A percentile compares a stretch with the other conserved stretches of the same genome.
phyloP scores from a whole-genome alignment of 2,888 invertebrate genomes.

The Agriotes lineatus region DNA sequence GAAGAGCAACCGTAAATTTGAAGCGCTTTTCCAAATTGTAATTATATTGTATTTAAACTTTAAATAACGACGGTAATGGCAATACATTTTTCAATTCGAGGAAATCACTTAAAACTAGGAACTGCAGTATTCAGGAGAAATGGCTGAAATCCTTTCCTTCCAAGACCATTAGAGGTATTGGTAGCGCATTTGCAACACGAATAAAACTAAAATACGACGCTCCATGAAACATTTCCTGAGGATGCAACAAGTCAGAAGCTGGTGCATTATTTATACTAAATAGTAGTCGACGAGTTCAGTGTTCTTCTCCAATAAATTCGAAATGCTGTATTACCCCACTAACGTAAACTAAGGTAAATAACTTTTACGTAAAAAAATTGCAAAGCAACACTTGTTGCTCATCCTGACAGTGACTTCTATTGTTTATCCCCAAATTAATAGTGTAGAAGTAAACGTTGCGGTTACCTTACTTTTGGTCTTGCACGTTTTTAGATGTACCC shows the following conservation, averaged over 20 bases:
- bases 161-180: neutral
- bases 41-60: too few relatives aligned
- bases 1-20: too few relatives aligned
- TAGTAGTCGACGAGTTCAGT: neutral
- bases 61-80: too few relatives aligned
- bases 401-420: too few relatives aligned
- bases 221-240: neutral
- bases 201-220: neutral
- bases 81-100: too few relatives aligned
- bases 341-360: conserved; percentile 7
- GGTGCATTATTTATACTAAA: conserved; percentile 1
- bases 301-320: conserved; percentile 13
- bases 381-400: conserved; percentile 5
- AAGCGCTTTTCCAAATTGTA: too few relatives aligned
- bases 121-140: too few relatives aligned
- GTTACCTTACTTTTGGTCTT: neutral
- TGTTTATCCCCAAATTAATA: too few relatives aligned
- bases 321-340: neutral
- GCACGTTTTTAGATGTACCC: neutral
- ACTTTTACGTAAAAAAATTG: neutral
- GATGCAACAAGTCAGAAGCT: conserved; percentile 5
- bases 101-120: too few relatives aligned
- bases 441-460: too few relatives aligned
- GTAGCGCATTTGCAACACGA: neutral
- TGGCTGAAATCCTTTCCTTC: too few relatives aligned